Base-by-base conservation (phyloP, 2,888 invertebrate species). In the Platycheirus albimanus region DNA sequence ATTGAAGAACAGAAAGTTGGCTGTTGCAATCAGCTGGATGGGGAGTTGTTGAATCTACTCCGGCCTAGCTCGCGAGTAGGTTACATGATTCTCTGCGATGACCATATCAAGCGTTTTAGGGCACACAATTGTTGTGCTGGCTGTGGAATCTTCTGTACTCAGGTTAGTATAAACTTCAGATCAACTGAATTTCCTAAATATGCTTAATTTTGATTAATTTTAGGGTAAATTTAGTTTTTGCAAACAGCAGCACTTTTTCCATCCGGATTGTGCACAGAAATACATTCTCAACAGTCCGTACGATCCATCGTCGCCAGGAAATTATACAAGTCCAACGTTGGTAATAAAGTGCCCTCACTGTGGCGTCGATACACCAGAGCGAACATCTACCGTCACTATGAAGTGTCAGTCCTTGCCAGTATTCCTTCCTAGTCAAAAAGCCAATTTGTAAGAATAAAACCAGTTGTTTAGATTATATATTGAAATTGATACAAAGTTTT, bases 71-170 rank as follows among this genome's bases (percentile, higher is more conserved):
- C 93, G 3, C 92, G 95, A 49, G 94, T 96, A 61, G 96, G 97
- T 8, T 97, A 95, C 90, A 93, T 95, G 89, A 93, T 96, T 15
- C 92, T 96, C 20, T 98, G 98, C 89, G 93, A 93, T 56, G 93
- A 94, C 86, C 98, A 98, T 90, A 92, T 94, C 77, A 93, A 94
- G 86, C 93, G 97, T 76, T 91, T 98, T 77, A 91, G 93, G 11
- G 91, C 93, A 38, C 98, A 98, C 90, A 96, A 97, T 90, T 97
- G 97, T 89, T 98, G 98, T 88, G 96, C 97, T 0, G 94, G 95
- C 0, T 98, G 98, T 91, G 96, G 98, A 5, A 91, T 96, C 63
- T 98, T 97, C 90, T 98, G 98, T 89, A 95, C 97, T 5, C 96
- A 97, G 93, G 96, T 95, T 19, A 41, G 15, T 15, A 1, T 0